Base-by-base conservation (phyloP, 1,140 invertebrate species). In the Drosophila santomea region DNA sequence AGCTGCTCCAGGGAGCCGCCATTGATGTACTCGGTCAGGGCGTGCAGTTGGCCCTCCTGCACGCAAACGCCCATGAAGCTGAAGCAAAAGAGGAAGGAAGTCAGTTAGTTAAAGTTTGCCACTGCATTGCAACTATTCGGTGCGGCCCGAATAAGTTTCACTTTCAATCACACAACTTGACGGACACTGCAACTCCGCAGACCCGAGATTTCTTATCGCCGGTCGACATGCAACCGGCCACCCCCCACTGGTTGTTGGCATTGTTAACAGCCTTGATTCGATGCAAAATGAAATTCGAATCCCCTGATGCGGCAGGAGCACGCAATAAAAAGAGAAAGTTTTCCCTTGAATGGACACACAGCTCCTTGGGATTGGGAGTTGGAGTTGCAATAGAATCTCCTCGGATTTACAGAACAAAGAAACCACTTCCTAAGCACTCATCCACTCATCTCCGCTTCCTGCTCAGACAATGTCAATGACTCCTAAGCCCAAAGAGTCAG, bases 21-120 rank as follows among this genome's bases (percentile, higher is more conserved):
- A 93, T 97, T 97, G 90, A 98, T 98, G 93, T 96, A 99, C 95
- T 99, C 97, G 62, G 97, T 98, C 45, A 99, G 94, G 15, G 98
- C 97, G 93, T 99, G 98, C 50, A 99, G 94, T 91, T 98, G 97
- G 45, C 97, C 98, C 93, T 98, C 97, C 93, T 98, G 97, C 25
- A 99, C 98, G 93, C 98, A 98, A n/a, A 98, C 98, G 48, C 98
- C 98, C 95, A 97, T 97, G 93, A 98, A 98, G 91, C 97, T 98
- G 94, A 0, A 95, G 94, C 23, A 74, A 35, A 15, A 28, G 44
- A 41, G 36, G 14, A 58, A 48, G 36, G 38, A 28, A 39, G n/a
- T 6, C 41, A 12, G 17, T 45, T 8, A 45, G 35, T 35, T 17
- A 35, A 67, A 68, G 48, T 75, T 68, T 61, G 50, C 32, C 15